Evolutionary conservation across 2,797 vertebrate species (phyloP), one percentile per base, ranked within the genome.

Genomic region (Falco cherrug): DNA sequence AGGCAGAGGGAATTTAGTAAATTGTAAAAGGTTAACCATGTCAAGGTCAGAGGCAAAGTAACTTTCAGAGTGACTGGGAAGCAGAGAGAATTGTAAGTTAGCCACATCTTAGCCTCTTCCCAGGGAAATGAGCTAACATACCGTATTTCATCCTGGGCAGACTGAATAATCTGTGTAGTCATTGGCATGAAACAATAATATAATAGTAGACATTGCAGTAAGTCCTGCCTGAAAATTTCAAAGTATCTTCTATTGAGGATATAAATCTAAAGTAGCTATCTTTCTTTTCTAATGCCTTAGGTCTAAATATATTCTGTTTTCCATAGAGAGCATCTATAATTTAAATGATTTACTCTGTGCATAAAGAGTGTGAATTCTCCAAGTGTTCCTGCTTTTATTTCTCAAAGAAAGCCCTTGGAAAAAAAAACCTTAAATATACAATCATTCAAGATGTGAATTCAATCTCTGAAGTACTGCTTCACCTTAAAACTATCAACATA

Each of bases 181-280:
- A 80, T 65, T 87, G 50, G 21, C 77, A 90, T 78, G 60, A 83
- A 94, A 74, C 67, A 79, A 31, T 89, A 76, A 73, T 76, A 41
- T 93, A 89, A 75, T n/a, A 67, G 41, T 63, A 88, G 43, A 45
- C 51, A 78, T 79, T 86, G 76, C 79, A 88, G 65, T 92, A 83
- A 93, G 91, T 87, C 76, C 60, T 92, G 53, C 41, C 61, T 64
- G 68, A 94, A 95, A 94, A 90, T 80, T 89, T 97, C 63, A 39
- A 84, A 94, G 80, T 83, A 56, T 93, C 59, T 90, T 92, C 86
- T 96, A 70, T 54, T 92, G 86, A 83, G 68, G 60, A 61, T 71
- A 85, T 97, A 95, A 97, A 96, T 95, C 68, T 87, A 60, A 92
- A 93, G 76, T 87, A 93, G 51, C 90, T 93, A 70, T 94, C 71